Evolutionary conservation across 2,113 vertebrate species (phyloP).

Genomic region (Ia io): DNA sequence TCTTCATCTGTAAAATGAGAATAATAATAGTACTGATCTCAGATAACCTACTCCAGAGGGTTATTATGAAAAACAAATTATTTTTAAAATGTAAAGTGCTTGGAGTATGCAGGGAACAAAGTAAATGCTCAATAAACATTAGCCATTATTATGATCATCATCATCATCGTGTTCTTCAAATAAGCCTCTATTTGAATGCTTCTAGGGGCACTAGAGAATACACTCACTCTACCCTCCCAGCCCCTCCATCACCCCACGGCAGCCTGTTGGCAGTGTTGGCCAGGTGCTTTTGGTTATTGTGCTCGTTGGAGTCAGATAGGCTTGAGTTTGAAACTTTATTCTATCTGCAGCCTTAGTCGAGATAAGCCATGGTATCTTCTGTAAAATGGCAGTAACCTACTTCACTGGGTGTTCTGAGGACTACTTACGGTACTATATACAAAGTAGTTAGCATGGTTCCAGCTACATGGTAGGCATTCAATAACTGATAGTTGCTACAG

Average conservation of each 20-base stretch:
- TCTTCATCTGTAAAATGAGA: slow-evolving; percentile 20
- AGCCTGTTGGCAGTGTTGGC: not conserved
- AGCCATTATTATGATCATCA: not conserved
- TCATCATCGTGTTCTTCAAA: not conserved
- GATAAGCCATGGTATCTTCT: slow-evolving; percentile 12
- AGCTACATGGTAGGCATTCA: not conserved
- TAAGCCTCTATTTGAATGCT: not conserved
- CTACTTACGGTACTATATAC: not conserved
- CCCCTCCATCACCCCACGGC: not conserved
- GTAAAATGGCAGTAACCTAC: not conserved
- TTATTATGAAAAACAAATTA: slow-evolving; percentile 44
- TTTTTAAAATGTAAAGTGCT: slow-evolving; percentile 22
- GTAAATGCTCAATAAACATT: slow-evolving; percentile 29
- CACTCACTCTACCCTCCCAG: not conserved
- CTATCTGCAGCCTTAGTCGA: not conserved
- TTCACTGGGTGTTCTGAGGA: not conserved
- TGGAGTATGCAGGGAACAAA: slow-evolving; percentile 20
- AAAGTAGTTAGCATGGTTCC: not conserved
- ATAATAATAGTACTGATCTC: not conserved
- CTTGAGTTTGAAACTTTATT: slow-evolving; percentile 32
- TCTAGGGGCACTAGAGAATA: not conserved
- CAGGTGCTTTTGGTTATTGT: not conserved
- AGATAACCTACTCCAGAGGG: not conserved
- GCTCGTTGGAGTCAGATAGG: slow-evolving; percentile 4
- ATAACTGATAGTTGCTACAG: not conserved